phyloP scores from a whole-genome alignment of 2,888 invertebrate genomes.

The Xylota sylvarum region DNA sequence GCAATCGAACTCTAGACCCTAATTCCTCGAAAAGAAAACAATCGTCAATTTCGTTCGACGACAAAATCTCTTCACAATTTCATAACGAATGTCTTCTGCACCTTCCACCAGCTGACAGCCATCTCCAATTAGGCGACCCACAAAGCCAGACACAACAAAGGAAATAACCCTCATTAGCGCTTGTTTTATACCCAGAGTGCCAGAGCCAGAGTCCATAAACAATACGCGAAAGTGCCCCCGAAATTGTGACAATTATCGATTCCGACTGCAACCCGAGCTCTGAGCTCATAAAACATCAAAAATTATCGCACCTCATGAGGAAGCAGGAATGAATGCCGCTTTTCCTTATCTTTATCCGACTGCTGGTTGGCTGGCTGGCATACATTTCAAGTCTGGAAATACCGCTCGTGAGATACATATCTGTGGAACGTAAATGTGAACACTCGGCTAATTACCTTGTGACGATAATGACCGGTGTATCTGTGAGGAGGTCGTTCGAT shows the following conservation, averaged over 20 bases:
- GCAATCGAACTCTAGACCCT: conserved; percentile 20
- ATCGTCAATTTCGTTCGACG: conserved; percentile 2
- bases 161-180: conserved; percentile 10
- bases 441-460: conserved; percentile 75
- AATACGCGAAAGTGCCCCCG: conserved; percentile 15
- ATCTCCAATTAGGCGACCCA: conserved; percentile 5
- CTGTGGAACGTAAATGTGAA: conserved; percentile 64
- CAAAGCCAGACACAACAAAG: conserved; percentile 19
- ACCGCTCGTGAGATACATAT: conserved; percentile 51
- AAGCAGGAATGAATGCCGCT: conserved; percentile 15
- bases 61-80: conserved; percentile 10
- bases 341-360: conserved; percentile 1
- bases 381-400: conserved; percentile 18
- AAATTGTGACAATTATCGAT: neutral
- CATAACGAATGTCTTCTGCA: neutral
- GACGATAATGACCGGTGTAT: conserved; percentile 71
- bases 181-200: neutral
- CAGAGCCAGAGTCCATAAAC: neutral
- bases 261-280: conserved; percentile 1
- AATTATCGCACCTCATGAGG: conserved; percentile 27
- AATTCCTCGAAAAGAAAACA: conserved; percentile 19
- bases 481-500: conserved; percentile 56
- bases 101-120: conserved; percentile 3
- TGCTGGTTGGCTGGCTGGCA: too few species aligned
- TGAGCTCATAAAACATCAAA: conserved; percentile 33